Base-by-base conservation (phyloP, 2,113 vertebrate species). In the Cynoglossus semilaevis region DNA sequence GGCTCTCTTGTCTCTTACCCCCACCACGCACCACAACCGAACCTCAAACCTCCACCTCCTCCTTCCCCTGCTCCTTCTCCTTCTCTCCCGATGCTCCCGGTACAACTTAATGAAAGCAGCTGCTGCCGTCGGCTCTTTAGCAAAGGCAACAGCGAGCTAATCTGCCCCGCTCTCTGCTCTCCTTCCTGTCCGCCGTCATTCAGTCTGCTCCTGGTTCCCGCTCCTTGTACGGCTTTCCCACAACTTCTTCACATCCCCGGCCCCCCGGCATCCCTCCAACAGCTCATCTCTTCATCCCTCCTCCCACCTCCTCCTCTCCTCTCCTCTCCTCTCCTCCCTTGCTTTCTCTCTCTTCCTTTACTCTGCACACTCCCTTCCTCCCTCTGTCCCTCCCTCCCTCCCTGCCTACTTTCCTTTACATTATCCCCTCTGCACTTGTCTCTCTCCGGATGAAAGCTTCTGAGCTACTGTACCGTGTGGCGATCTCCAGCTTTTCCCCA, bases 81-180 rank as follows among this genome's bases (percentile, higher is more conserved):
- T 60, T 41, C 58, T 52, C 55, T 56, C 10, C 53, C 42, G 8
- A 35, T 5, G n/a, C 51, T 75, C 55, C 44, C 66, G 53, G 29
- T 59, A 63, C 66, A 59, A 67, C 76, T 76, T 73, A 76, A 71
- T 62, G 70, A 76, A 76, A 50, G 22, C 51, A 47, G 49, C 70
- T 64, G 65, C 29, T 51, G 58, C 45, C 59, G 35, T 22, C 58
- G 71, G 36, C 69, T 82, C 54, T 64, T 70, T 60, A 52, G 40
- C 48, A 35, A 54, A 55, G 45, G 50, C 53, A 74, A 58, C 66
- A 74, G 40, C 35, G 55, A 46, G 58, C 53, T 51, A 18, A 49
- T 36, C 63, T 65, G 59, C 61, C 58, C 61, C 22, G 22, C 22
- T 2, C 22, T 29, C 22, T 29, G 22, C 22, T 46, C 36, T 57